Evolutionary conservation across 2,888 invertebrate species (phyloP), one percentile per base, ranked within the genome.

Genomic region (Sphecodes monilicornis): DNA sequence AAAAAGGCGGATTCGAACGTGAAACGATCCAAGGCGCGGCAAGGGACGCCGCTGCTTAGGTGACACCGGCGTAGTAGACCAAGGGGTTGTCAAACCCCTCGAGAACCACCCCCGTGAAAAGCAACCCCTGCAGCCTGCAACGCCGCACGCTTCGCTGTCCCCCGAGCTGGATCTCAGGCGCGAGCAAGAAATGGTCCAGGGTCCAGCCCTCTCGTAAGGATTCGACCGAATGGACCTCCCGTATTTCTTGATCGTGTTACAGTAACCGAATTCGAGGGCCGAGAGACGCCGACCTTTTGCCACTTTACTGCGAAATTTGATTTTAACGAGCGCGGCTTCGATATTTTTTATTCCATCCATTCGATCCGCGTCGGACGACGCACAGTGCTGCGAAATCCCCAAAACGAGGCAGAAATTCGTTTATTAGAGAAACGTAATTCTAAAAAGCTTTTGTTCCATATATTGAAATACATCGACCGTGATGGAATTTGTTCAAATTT

Each of bases 51-150:
- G 74, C 66, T 78, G 89, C 88, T 88, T 90, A 90, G 92, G 92
- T 91, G 91, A 91, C 90, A 90, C 88, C 60, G 60, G 29, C 60
- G 60, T 29, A 29, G 60, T 16, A 26, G 60, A 80, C 76, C 86
- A 80, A 88, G 89, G 89, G 91, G 86, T 92, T 86, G 88, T 83
- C 87, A 78, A 92, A 79, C 86, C 92, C 89, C 86, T 86, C 84
- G 82, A 80, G 89, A 82, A 72, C 80, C 90, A 84, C 89, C 87
- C 85, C 88, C 82, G 85, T 85, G 78, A 84, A 86, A 84, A 85
- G 73, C 77, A 79, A 87, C 89, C 88, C 90, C 86, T 91, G 85
- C 84, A 84, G 84, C 60, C 88, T 88, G 91, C 91, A 89, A 86
- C 81, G 75, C 75, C 79, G 60, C 68, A 83, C 84, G 83, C 89